Evolutionary conservation across 2,888 invertebrate species (phyloP).

Genomic region (Agapostemon virescens): DNA sequence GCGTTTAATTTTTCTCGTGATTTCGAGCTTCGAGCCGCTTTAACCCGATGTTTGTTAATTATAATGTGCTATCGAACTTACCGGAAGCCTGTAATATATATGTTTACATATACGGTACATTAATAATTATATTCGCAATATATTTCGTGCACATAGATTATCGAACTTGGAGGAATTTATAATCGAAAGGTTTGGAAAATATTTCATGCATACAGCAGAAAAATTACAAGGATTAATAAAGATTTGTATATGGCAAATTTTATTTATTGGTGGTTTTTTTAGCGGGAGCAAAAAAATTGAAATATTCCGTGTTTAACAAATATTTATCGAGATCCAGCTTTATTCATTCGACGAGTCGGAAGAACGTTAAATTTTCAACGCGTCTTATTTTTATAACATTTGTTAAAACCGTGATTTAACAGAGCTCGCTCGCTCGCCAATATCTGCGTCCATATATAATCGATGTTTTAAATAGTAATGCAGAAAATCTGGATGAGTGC

Average conservation of each 20-base stretch:
- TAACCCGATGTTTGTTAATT: too few relatives aligned
- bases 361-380: neutral
- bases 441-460: neutral
- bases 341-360: neutral
- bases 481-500: neutral
- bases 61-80: too few relatives aligned
- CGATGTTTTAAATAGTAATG: neutral
- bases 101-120: too few relatives aligned
- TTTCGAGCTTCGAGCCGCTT: too few relatives aligned
- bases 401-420: neutral
- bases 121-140: neutral
- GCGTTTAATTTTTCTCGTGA: too few relatives aligned
- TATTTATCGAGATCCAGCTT: neutral
- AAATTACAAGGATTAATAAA: neutral
- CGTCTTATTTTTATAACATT: neutral
- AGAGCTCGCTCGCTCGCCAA: neutral
- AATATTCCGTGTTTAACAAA: too few relatives aligned
- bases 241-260: too few relatives aligned
- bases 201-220: neutral
- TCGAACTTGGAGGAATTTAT: too few relatives aligned
- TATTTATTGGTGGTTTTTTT: too few relatives aligned
- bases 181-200: too few relatives aligned
- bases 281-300: too few relatives aligned
- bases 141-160: neutral
- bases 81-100: too few relatives aligned